phyloP scores from a whole-genome alignment of 2,888 invertebrate genomes.

The Cerastoderma edule region DNA sequence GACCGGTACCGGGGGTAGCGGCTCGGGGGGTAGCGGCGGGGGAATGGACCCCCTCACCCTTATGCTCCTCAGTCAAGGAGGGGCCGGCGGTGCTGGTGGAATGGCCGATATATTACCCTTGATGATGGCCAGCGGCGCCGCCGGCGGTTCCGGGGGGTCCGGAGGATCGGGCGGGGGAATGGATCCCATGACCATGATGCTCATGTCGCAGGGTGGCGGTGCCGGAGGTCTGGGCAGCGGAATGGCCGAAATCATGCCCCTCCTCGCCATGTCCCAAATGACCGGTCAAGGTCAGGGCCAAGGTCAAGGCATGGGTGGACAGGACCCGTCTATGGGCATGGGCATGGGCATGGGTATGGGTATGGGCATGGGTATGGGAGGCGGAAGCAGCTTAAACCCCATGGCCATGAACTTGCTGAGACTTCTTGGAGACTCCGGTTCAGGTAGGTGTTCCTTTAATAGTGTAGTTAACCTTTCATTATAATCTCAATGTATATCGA shows the following conservation, averaged over 20 bases:
- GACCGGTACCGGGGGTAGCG: background rate
- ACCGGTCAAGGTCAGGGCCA: background rate
- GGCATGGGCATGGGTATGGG: too few relatives aligned
- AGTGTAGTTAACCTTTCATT: background rate
- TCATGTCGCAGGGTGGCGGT: too few relatives aligned
- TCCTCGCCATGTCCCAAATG: too few relatives aligned
- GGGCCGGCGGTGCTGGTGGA: slow-evolving; percentile 27
- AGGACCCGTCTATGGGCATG: too few relatives aligned
- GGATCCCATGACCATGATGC: too few relatives aligned
- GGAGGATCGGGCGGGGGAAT: too few relatives aligned
- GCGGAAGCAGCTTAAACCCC: background rate
- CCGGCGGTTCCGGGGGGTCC: too few relatives aligned
- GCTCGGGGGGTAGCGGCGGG: slow-evolving; percentile 8
- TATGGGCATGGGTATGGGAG: too few relatives aligned
- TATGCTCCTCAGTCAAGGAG: slow-evolving; percentile 24
- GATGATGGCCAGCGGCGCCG: slow-evolving; percentile 16
- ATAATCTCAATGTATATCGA: too few relatives aligned
- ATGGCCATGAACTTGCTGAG: slow-evolving; percentile 1
- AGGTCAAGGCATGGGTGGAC: background rate
- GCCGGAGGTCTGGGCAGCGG: too few relatives aligned
- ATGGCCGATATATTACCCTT: slow-evolving; percentile 25
- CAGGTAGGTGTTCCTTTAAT: slow-evolving; percentile 6
- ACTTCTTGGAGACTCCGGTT: slow-evolving; percentile 17
- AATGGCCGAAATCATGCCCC: too few relatives aligned
- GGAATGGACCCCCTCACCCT: slow-evolving; percentile 36